phyloP scores from a whole-genome alignment of 2,888 invertebrate genomes.

The Lasioglossum calceatum region DNA sequence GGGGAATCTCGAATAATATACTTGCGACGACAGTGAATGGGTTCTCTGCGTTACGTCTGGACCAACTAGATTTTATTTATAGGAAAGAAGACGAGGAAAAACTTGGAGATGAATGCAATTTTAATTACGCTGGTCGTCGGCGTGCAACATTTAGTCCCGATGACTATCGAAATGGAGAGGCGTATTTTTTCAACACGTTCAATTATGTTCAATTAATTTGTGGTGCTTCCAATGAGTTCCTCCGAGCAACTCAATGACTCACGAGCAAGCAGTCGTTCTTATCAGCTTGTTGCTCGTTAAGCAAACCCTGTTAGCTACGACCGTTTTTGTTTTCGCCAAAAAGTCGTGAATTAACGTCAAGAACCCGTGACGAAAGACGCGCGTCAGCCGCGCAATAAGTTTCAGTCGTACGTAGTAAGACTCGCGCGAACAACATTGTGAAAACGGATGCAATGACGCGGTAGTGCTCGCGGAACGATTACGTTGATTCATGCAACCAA shows the following conservation, averaged over 20 bases:
- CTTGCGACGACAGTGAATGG: background rate
- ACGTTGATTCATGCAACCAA: constrained; percentile 7
- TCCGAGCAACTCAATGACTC: background rate
- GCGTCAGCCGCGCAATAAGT: constrained; percentile 14
- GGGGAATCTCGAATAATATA: background rate
- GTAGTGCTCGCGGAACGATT: constrained; percentile 21
- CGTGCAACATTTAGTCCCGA: background rate
- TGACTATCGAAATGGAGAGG: background rate
- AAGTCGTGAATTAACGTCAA: background rate
- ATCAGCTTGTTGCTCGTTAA: background rate
- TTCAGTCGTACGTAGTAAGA: constrained; percentile 15
- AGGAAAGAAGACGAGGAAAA: background rate
- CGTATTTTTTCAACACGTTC: background rate
- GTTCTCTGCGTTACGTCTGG: background rate
- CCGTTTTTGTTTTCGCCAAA: background rate
- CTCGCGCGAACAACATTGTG: constrained; percentile 22
- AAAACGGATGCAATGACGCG: constrained; percentile 14
- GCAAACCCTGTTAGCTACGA: background rate
- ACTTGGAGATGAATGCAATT: background rate
- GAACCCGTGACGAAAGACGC: background rate
- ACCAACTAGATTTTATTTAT: background rate
- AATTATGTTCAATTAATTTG: background rate
- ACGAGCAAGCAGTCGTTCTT: background rate
- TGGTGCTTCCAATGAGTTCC: background rate
- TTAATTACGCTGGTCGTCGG: background rate